A percentile compares a stretch with the other conserved stretches of the same genome.
Evolutionary conservation across 2,888 invertebrate genomes (phyloP).

Genomic region (Aleiodes leptofemur): DNA sequence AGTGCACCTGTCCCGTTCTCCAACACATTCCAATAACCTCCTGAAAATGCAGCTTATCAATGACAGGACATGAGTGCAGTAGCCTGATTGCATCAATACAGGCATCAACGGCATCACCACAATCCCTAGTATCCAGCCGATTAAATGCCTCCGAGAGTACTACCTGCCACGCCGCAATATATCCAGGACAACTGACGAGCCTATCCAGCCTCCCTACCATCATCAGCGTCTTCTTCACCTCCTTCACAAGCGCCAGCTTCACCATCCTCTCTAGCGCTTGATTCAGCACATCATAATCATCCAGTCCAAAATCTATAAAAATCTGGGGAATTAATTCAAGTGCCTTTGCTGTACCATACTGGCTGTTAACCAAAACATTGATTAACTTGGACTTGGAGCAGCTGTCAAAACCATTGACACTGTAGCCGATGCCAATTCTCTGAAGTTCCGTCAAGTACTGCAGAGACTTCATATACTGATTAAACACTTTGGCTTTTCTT

Average conservation of each 20-base stretch:
- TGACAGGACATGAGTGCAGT: constrained; percentile 66
- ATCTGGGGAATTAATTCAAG: constrained; percentile 63
- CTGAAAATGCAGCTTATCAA: constrained; percentile 61
- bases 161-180: constrained; percentile 66
- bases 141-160: constrained; percentile 63
- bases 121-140: constrained; percentile 59
- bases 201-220: constrained; percentile 57
- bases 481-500: constrained; percentile 62
- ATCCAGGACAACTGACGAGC: constrained; percentile 64
- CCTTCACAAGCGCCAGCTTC: constrained; percentile 63
- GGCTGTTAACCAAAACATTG: constrained; percentile 61
- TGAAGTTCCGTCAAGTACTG: constrained; percentile 70
- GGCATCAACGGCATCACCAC: constrained; percentile 60
- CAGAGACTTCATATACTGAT: constrained; percentile 67
- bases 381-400: constrained; percentile 64
- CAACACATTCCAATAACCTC: constrained; percentile 61
- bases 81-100: constrained; percentile 63
- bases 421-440: constrained; percentile 68
- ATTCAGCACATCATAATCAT: constrained; percentile 64
- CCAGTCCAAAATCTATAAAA: constrained; percentile 65
- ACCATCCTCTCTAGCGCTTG: constrained; percentile 62
- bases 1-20: constrained; percentile 59
- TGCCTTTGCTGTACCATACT: constrained; percentile 59
- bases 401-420: constrained; percentile 64
- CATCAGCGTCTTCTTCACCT: constrained; percentile 63